Evolutionary conservation across 2,113 vertebrate species (phyloP).

Genomic region (Perca schrenkii): DNA sequence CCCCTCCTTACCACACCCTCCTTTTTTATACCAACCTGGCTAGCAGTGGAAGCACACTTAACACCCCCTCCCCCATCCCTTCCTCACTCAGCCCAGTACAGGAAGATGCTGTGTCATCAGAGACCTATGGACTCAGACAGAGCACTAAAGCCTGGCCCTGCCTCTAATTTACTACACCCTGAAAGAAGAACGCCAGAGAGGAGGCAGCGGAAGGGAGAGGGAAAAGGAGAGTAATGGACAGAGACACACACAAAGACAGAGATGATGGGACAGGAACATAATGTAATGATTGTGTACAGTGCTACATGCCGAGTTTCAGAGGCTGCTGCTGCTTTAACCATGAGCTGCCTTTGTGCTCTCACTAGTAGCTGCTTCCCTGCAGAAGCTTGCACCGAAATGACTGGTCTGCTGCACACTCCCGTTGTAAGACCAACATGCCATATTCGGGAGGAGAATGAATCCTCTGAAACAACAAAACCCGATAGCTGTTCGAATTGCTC

Average conservation of each 20-base stretch:
- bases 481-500: neutral
- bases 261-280: constrained; percentile 37
- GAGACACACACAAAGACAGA: constrained; percentile 38
- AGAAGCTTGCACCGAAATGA: constrained; percentile 21
- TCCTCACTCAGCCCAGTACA: constrained; percentile 64
- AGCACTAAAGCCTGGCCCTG: constrained; percentile 78
- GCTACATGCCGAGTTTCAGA: constrained; percentile 48
- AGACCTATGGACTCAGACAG: constrained; percentile 82
- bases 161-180: constrained; percentile 80
- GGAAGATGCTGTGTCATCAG: constrained; percentile 84
- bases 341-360: constrained; percentile 39
- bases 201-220: constrained; percentile 30
- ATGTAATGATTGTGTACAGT: constrained; percentile 50
- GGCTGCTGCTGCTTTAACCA: constrained; percentile 41
- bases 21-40: constrained; percentile 38
- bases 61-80: constrained; percentile 39
- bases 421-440: neutral
- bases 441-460: neutral
- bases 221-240: constrained; percentile 46
- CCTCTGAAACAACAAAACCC: constrained; percentile 12
- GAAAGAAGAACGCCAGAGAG: constrained; percentile 35
- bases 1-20: constrained; percentile 39
- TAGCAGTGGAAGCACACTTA: constrained; percentile 56
- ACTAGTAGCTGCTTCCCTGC: constrained; percentile 41
- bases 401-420: constrained; percentile 23